A percentile compares a stretch with the other conserved stretches of the same genome.
These are phyloP conservation scores for Xiphydria camelus DNA, from an alignment of 2,888 invertebrate species.

Conservation along the genomic window DNA sequence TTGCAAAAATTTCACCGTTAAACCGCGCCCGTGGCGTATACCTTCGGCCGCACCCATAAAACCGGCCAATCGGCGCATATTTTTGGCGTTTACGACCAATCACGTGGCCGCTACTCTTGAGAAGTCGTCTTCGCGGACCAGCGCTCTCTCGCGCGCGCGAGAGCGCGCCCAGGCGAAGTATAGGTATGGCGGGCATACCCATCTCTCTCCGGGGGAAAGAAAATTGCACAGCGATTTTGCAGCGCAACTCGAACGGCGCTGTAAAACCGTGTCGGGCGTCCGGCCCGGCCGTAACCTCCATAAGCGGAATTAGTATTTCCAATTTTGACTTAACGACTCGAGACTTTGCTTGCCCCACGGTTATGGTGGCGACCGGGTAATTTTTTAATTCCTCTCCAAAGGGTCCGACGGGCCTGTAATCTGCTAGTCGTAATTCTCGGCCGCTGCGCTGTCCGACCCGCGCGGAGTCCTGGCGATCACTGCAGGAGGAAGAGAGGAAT, in stretches of 20 bases:
- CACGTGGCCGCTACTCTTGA: conserved; percentile 44
- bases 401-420: no score
- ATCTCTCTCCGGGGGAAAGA: conserved; percentile 37
- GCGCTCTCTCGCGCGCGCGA: no score
- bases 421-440: no score
- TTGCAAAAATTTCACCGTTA: conserved; percentile 34
- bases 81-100: conserved; percentile 58
- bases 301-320: conserved; percentile 4
- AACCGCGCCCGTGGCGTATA: not conserved
- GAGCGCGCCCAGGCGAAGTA: no score
- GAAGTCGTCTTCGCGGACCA: no score
- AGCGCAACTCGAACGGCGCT: conserved; percentile 38
- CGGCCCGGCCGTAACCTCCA: not conserved
- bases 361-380: no score
- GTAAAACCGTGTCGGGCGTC: conserved; percentile 33
- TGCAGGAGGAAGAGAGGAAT: not conserved
- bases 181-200: no score
- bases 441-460: no score
- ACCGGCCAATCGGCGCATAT: conserved; percentile 51
- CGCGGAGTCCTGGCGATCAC: not conserved
- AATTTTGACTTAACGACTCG: conserved; percentile 6
- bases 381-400: no score
- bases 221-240: conserved; percentile 52
- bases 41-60: conserved; percentile 37
- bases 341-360: no score